These are phyloP conservation scores for Aurelia sp. DNA, from an alignment of 30 jellyfish, hydroid and myxozoan genomes.

Conservation along the genomic window DNA sequence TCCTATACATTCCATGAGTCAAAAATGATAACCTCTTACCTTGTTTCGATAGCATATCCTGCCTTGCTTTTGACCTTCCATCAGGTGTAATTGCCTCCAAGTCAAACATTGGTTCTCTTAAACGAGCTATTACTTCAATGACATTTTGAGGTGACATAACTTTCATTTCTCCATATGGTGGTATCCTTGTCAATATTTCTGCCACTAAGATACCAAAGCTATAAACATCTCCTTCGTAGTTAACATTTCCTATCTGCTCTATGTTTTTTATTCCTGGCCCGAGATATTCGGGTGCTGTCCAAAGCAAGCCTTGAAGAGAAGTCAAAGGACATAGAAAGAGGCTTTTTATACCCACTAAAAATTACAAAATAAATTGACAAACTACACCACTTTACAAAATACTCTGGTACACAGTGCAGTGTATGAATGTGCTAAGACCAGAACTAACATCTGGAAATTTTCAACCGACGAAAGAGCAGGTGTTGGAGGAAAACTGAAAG, in stretches of 20 bases:
- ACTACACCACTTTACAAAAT: too few species aligned
- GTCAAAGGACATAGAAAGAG: neutral
- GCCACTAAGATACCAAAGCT: conserved; percentile 92
- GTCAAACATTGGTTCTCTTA: conserved; percentile 79
- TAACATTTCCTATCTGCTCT: conserved; percentile 65
- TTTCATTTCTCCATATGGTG: conserved; percentile 89
- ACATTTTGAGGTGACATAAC: conserved; percentile 86
- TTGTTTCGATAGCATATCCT: conserved; percentile 31
- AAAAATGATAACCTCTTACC: conserved; percentile 16
- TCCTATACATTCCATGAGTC: too few species aligned
- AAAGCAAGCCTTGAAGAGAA: conserved; percentile 67
- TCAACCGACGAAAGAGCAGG: too few species aligned
- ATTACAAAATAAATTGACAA: too few species aligned
- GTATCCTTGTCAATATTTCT: conserved; percentile 81
- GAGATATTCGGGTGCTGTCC: conserved; percentile 97
- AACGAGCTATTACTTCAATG: conserved; percentile 89
- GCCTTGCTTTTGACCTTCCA: conserved; percentile 47
- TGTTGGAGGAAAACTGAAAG: too few species aligned
- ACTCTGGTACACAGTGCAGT: too few species aligned
- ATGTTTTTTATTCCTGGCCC: conserved; percentile 69
- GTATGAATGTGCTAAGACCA: too few species aligned
- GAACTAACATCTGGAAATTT: too few species aligned
- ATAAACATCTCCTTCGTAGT: conserved; percentile 81
- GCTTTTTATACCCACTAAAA: too few species aligned
- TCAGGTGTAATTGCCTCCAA: conserved; percentile 70